A percentile compares a stretch with the other conserved stretches of the same genome.
Evolutionary conservation across 2,113 vertebrate genomes (phyloP).

Genomic region (Phalacrocorax aristotelis): DNA sequence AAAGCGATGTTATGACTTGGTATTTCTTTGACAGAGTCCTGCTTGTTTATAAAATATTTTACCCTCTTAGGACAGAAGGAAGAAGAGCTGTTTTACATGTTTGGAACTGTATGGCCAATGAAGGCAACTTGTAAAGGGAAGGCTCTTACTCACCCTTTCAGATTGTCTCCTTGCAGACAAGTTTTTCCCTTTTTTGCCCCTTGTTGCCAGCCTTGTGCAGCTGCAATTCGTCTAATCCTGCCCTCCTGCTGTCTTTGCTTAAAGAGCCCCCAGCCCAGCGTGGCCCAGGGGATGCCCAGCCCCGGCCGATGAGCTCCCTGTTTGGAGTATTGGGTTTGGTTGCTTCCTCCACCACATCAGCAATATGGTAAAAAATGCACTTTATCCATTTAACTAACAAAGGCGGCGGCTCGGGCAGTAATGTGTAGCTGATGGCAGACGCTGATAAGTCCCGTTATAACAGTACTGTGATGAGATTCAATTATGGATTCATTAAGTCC

Average conservation of each 20-base stretch:
- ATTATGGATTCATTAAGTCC: background rate
- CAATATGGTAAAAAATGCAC: accelerated
- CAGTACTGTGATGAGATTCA: background rate
- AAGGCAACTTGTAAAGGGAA: background rate
- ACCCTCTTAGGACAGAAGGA: background rate
- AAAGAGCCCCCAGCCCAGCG: accelerated
- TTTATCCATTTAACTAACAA: background rate
- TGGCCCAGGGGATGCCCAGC: background rate
- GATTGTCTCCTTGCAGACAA: background rate
- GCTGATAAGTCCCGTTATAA: background rate
- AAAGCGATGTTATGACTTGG: background rate
- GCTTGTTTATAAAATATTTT: background rate
- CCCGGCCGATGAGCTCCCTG: accelerated
- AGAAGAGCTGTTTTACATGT: background rate
- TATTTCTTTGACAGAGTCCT: background rate
- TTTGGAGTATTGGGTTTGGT: background rate
- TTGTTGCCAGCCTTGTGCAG: background rate
- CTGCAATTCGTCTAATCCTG: background rate
- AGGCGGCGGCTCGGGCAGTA: background rate
- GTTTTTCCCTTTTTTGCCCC: background rate
- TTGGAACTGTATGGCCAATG: background rate
- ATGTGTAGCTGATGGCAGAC: background rate
- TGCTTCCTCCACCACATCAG: background rate
- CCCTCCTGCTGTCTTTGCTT: background rate
- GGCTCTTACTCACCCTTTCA: background rate